These are phyloP conservation scores for Diplolepis rosae DNA, from an alignment of 2,888 invertebrate species.

Conservation along the genomic window DNA sequence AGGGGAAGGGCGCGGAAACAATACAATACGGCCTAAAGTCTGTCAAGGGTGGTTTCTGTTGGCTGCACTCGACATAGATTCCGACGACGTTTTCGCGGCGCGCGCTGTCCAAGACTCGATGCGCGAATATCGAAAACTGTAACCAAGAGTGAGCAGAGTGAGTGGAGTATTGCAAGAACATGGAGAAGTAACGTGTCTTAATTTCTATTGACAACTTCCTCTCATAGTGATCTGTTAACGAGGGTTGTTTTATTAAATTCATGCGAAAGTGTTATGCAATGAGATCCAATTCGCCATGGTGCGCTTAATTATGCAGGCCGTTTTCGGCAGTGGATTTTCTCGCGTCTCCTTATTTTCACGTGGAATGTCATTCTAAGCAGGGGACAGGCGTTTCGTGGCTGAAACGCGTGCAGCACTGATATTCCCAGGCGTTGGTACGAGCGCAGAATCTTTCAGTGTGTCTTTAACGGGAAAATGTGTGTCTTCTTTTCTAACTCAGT, in stretches of 20 bases:
- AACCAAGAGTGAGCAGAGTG: not conserved
- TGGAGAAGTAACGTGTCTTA: constrained; percentile 26
- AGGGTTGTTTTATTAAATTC: not conserved
- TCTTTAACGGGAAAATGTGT: constrained; percentile 10
- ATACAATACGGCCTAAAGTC: constrained; percentile 7
- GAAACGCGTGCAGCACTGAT: constrained; percentile 19
- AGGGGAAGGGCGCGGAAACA: constrained; percentile 23
- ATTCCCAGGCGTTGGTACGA: constrained; percentile 29
- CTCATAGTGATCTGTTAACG: not conserved
- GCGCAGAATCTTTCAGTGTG: constrained; percentile 29
- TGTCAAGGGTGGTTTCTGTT: constrained; percentile 12
- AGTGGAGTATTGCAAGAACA: constrained; percentile 23
- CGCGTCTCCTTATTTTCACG: not conserved
- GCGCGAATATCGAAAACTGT: constrained; percentile 10
- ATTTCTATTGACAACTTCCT: constrained; percentile 6
- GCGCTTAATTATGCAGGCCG: not conserved
- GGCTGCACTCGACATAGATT: constrained; percentile 3
- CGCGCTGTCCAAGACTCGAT: constrained; percentile 25
- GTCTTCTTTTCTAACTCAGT: not conserved
- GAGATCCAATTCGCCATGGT: constrained; percentile 9
- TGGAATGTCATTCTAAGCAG: constrained; percentile 19
- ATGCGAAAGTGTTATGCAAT: constrained; percentile 5
- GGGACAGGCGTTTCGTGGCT: constrained; percentile 4
- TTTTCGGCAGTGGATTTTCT: constrained; percentile 8
- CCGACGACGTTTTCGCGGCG: not conserved